Conservation (phyloP, 1,140 invertebrate species). For the Drosophila murphyi region DNA sequence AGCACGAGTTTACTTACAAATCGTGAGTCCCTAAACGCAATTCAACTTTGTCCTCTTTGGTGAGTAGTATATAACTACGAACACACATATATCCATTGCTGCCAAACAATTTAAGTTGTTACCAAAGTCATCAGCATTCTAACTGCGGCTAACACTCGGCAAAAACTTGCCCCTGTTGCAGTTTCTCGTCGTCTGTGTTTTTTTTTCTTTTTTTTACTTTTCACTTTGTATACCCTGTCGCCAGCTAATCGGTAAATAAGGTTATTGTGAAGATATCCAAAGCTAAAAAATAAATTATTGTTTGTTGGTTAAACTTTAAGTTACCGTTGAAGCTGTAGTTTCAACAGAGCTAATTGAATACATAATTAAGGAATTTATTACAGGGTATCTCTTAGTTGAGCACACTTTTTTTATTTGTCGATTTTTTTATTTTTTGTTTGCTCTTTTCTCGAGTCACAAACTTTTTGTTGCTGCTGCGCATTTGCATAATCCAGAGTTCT, state of each 20-base stretch:
- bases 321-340: no score
- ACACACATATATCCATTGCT: constrained; percentile 28
- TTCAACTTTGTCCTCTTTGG: constrained; percentile 58
- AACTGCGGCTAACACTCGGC: constrained; percentile 51
- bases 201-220: not conserved
- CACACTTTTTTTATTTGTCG: not conserved
- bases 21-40: constrained; percentile 59
- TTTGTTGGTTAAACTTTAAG: no score
- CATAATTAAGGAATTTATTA: not conserved
- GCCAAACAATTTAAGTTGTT: constrained; percentile 81
- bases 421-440: not conserved
- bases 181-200: constrained; percentile 37
- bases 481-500: constrained; percentile 40
- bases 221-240: not conserved
- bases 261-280: not conserved
- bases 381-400: not conserved
- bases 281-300: no score
- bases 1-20: constrained; percentile 41
- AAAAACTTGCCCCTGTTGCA: constrained; percentile 66
- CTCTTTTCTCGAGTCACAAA: constrained; percentile 35
- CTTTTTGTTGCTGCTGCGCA: constrained; percentile 38
- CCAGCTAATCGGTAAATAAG: not conserved
- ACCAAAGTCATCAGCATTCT: constrained; percentile 77
- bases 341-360: not conserved
- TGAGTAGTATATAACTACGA: not conserved